Conservation (phyloP, 1,140 invertebrate genomes). For the Arion vulgaris region DNA sequence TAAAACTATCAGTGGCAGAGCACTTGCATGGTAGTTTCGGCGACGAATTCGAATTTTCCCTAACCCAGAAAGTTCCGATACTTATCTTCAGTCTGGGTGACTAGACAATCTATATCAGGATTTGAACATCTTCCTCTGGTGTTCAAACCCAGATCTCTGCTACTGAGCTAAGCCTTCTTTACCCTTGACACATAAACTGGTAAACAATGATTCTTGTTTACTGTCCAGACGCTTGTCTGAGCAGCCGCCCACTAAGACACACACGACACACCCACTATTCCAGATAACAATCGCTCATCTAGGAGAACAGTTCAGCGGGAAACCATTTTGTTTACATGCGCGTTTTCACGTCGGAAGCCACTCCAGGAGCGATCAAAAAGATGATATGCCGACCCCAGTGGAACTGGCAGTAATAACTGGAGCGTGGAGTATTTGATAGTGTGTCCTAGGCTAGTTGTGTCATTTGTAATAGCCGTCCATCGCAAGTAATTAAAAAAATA, state of each 20-base stretch:
- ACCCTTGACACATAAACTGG: too few species aligned
- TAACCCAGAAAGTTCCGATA: too few species aligned
- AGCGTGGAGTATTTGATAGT: background rate
- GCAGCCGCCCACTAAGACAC: background rate
- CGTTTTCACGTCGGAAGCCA: background rate
- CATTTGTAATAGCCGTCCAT: background rate
- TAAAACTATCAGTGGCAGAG: too few species aligned
- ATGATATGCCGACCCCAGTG: background rate
- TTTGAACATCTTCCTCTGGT: too few species aligned
- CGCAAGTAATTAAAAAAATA: background rate
- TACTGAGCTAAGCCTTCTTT: too few species aligned
- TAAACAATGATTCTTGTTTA: background rate
- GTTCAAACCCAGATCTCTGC: too few species aligned
- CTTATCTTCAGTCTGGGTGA: too few species aligned
- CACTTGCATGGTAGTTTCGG: too few species aligned
- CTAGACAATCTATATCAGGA: too few species aligned
- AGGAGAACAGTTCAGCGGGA: background rate
- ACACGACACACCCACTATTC: background rate
- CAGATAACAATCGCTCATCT: background rate
- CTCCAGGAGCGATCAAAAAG: background rate
- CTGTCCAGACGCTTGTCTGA: background rate
- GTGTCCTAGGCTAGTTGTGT: background rate
- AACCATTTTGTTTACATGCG: background rate
- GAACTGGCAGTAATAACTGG: background rate
- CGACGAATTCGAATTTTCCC: too few species aligned